Evolutionary conservation across 2,797 vertebrate species (phyloP), one percentile per base, ranked within the genome.

Genomic region (Coilia nasus): DNA sequence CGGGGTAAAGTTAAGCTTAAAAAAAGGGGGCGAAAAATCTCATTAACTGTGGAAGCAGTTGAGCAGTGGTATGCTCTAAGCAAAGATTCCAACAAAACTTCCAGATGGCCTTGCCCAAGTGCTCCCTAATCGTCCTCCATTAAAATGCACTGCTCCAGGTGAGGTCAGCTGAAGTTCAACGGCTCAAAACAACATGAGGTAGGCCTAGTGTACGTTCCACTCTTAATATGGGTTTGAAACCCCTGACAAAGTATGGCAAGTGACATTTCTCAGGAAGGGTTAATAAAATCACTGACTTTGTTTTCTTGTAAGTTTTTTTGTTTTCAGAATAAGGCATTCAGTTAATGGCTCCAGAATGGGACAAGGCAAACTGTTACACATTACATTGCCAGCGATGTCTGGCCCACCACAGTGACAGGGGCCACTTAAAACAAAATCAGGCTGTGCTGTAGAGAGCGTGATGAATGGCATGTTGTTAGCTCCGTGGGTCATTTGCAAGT

Each of bases 381-480:
- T 9, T 54, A 9, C 35, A 41, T 35, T 12, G 28, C 64, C 64
- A 71, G 25, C 64, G 31, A 71, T 78, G 6, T 35, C 35, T 21
- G 71, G 6, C 71, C 71, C 71, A 78, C 35, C 71, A 78, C 71
- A 21, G 71, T 78, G 71, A 41, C 71, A 78, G 71, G 71, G 31
- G 31, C 71, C 71, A 78, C 71, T 78, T 78, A 10, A 54, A 54
- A 54, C 3, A 78, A 78, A 67, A 56, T 71, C 9, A 23, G 19
- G 7, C 0, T 56, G 15, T 57, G 44, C 81, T 85, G 23, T 84
- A 85, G 75, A 86, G 60, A 85, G 57, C 54, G 35, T 89, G 88
- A 91, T 88, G 81, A 88, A 90, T 89, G 83, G 83, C 82, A 47
- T 75, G 82, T 84, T 54, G 41, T 90, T 89, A 83, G 83, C 86